A percentile compares a stretch with the other conserved stretches of the same genome.
Evolutionary conservation across 2,113 vertebrate genomes (phyloP).

Genomic region (Petrocephalus zakoni): DNA sequence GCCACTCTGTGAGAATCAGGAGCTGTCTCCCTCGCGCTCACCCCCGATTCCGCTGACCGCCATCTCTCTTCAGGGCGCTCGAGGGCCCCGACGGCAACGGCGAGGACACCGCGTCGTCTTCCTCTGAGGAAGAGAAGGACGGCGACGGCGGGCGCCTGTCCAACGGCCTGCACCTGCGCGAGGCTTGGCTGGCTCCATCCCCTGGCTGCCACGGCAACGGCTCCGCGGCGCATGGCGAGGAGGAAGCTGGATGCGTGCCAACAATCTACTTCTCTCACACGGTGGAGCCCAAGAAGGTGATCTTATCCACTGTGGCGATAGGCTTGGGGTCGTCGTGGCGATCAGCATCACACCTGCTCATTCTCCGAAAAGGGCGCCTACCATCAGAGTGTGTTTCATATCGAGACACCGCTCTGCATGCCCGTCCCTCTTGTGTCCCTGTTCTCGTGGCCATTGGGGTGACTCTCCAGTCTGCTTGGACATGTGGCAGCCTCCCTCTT

Average conservation of each 20-base stretch:
- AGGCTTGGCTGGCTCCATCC: constrained; percentile 42
- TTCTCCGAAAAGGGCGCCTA: neutral
- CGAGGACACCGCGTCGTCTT: constrained; percentile 75
- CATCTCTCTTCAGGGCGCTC: constrained; percentile 51
- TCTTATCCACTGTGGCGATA: neutral
- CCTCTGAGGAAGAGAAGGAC: constrained; percentile 73
- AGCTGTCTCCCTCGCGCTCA: constrained; percentile 31
- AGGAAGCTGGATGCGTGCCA: constrained; percentile 64
- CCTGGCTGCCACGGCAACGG: constrained; percentile 31
- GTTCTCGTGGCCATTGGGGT: constrained; percentile 61
- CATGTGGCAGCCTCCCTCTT: constrained; percentile 59
- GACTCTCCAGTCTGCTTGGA: constrained; percentile 70
- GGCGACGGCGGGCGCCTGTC: constrained; percentile 36
- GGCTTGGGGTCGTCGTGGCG: neutral
- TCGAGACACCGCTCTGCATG: constrained; percentile 34
- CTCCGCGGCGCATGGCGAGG: constrained; percentile 44
- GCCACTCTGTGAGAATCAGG: constrained; percentile 44
- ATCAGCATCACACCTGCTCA: neutral
- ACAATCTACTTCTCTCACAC: constrained; percentile 95
- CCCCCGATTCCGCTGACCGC: neutral
- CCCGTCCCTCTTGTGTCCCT: constrained; percentile 44
- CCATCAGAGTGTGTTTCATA: neutral
- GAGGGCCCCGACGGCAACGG: constrained; percentile 61
- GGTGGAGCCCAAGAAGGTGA: constrained; percentile 87
- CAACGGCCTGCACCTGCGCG: constrained; percentile 13